Percentiles rank a stretch among this genome's conserved stretches.
These are phyloP conservation scores for Sphecodes monilicornis DNA, from an alignment of 2,888 invertebrate species.

Conservation along the genomic window DNA sequence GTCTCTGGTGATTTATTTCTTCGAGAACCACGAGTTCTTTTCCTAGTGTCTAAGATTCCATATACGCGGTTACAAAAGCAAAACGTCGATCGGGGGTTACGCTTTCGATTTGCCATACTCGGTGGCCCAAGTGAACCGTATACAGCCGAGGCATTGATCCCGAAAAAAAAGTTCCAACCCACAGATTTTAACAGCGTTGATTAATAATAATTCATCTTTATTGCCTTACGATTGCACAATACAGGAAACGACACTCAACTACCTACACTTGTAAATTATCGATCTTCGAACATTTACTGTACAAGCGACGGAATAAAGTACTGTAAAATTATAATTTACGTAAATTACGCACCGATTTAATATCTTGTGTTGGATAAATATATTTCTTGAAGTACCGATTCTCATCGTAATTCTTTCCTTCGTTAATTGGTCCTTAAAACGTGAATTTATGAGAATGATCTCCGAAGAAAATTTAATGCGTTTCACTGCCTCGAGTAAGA, in stretches of 20 bases:
- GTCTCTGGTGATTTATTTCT: constrained; percentile 54
- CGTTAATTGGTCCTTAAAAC: neutral
- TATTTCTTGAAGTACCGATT: neutral
- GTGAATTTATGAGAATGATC: neutral
- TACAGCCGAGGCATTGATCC: constrained; percentile 10
- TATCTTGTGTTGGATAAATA: neutral
- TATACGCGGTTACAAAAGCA: constrained; percentile 14
- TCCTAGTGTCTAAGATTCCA: constrained; percentile 11
- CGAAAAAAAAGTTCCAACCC: constrained; percentile 49
- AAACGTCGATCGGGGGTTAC: constrained; percentile 24
- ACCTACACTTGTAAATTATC: neutral
- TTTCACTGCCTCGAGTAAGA: neutral
- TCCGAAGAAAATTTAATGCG: neutral
- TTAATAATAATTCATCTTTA: constrained; percentile 37
- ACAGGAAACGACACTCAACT: neutral
- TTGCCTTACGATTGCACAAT: neutral
- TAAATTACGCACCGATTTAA: neutral
- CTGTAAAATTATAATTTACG: neutral
- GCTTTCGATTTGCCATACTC: constrained; percentile 41
- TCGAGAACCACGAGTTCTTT: constrained; percentile 11
- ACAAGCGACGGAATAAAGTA: neutral
- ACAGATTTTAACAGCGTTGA: constrained; percentile 30
- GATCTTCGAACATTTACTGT: neutral
- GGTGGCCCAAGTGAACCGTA: neutral
- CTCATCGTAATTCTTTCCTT: neutral